phyloP scores from a whole-genome alignment of 2,888 invertebrate species.

The Hoplodrina blanda region DNA sequence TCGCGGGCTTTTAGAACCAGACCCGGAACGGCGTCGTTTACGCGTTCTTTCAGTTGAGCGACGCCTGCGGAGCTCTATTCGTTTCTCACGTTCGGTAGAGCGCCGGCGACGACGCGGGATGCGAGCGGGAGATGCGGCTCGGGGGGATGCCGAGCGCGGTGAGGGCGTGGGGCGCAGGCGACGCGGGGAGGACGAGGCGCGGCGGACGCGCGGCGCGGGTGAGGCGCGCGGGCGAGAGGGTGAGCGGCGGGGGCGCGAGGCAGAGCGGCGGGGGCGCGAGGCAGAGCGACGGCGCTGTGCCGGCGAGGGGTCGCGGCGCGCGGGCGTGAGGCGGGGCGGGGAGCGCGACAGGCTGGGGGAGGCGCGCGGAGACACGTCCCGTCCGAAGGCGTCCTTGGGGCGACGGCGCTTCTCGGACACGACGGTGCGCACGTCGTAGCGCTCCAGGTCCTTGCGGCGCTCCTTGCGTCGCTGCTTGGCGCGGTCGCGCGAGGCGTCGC shows the following conservation, averaged over 20 bases:
- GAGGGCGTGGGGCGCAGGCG: constrained; percentile 74
- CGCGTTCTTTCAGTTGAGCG: constrained; percentile 70
- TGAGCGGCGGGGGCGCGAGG: constrained; percentile 52
- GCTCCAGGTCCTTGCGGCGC: constrained; percentile 94
- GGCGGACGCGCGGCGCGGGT: constrained; percentile 49
- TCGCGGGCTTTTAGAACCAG: constrained; percentile 62
- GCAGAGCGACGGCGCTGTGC: constrained; percentile 56
- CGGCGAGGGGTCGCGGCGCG: constrained; percentile 21
- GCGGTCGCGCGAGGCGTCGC: constrained; percentile 73
- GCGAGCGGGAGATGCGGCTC: constrained; percentile 41
- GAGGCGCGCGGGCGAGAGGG: constrained; percentile 42
- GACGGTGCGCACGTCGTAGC: constrained; percentile 95
- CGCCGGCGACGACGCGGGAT: constrained; percentile 69
- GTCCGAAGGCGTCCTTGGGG: constrained; percentile 94
- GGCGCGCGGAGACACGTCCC: constrained; percentile 91
- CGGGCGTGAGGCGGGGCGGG: constrained; percentile 41
- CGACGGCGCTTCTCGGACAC: constrained; percentile 93
- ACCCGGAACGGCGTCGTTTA: constrained; percentile 73
- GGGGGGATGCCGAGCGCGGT: constrained; percentile 31
- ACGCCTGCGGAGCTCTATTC: constrained; percentile 68
- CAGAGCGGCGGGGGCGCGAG: constrained; percentile 72
- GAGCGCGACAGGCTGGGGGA: constrained; percentile 60
- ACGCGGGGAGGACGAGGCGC: constrained; percentile 52
- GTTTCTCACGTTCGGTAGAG: constrained; percentile 66
- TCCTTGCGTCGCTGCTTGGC: constrained; percentile 83